Conservation (phyloP, 2,888 invertebrate genomes). For the Dicyrtoma fusca region DNA sequence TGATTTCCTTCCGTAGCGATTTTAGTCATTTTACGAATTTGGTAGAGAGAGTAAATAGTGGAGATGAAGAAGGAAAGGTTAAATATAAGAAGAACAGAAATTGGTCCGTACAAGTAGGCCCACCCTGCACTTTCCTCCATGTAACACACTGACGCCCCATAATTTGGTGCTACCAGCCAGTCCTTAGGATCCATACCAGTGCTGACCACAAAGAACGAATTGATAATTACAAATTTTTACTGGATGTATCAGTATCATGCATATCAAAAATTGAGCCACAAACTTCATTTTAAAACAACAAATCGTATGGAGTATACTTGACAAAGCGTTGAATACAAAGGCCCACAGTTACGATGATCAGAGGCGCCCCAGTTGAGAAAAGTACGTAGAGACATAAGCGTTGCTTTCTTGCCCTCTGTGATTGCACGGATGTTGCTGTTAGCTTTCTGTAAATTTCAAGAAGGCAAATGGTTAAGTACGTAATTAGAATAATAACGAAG, state of each 20-base stretch:
- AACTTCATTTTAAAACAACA: too few relatives aligned
- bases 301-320: too few relatives aligned
- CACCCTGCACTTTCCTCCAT: background rate
- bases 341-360: background rate
- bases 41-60: background rate
- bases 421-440: too few relatives aligned
- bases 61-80: background rate
- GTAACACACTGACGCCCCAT: background rate
- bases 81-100: background rate
- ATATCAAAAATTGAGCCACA: too few relatives aligned
- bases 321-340: background rate
- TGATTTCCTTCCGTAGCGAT: background rate
- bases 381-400: background rate
- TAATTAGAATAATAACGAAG: too few relatives aligned
- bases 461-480: background rate
- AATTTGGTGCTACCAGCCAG: background rate
- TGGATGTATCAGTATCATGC: too few relatives aligned
- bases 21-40: background rate
- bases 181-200: too few relatives aligned
- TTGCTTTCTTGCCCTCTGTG: background rate
- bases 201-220: too few relatives aligned
- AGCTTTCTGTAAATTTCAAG: background rate
- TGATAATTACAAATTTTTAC: too few relatives aligned
- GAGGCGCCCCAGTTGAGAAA: background rate
- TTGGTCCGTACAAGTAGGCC: conserved; percentile 8